A percentile compares a stretch with the other conserved stretches of the same genome.
phyloP scores from a whole-genome alignment of 2,888 invertebrate species.

The Lasioglossum figueresi region DNA sequence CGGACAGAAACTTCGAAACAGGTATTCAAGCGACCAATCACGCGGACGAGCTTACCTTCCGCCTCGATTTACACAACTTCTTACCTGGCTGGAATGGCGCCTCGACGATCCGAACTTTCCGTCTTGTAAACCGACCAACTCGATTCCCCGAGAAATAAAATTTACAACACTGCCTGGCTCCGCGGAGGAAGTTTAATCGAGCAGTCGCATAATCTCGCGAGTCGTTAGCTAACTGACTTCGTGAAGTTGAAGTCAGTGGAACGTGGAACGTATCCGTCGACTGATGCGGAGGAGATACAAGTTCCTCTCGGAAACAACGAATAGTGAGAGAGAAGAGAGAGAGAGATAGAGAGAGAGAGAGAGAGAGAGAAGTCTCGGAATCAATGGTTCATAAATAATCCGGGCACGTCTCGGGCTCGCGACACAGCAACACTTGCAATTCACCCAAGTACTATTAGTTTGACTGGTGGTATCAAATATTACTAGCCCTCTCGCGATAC shows the following conservation, averaged over 20 bases:
- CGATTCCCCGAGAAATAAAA: background rate
- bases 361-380: background rate
- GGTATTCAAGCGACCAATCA: conserved; percentile 39
- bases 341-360: no score
- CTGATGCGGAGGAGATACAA: background rate
- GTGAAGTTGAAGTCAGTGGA: background rate
- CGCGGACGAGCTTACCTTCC: conserved; percentile 19
- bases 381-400: conserved; percentile 33
- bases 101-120: background rate
- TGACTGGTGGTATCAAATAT: conserved; percentile 36
- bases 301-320: background rate
- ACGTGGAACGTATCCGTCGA: background rate
- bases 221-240: background rate
- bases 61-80: background rate
- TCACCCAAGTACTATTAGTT: conserved; percentile 21
- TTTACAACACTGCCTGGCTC: background rate
- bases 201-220: background rate
- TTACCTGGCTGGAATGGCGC: background rate
- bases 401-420: background rate
- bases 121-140: background rate
- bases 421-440: background rate
- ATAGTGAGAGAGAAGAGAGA: no score
- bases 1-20: conserved; percentile 30
- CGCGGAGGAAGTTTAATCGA: background rate
- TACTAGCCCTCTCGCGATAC: background rate